Conservation (phyloP, 2,888 invertebrate genomes). For the Linnaemya vulpina region DNA sequence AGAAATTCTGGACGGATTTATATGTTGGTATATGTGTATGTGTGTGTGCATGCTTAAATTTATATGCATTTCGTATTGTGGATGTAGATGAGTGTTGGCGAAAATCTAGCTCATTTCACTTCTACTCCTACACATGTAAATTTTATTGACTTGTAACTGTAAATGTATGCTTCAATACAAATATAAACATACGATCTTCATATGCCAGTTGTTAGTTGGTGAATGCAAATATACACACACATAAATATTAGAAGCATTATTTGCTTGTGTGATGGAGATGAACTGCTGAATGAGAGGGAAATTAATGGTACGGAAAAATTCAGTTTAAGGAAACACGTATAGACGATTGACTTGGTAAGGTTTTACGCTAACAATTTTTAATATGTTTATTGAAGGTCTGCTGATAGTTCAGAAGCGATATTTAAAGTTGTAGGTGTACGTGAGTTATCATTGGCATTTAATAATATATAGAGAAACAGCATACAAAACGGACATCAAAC, state of each 20-base stretch:
- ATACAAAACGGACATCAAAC: no score
- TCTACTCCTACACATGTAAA: constrained; percentile 48
- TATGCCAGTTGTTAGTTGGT: not conserved
- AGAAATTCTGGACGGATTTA: constrained; percentile 53
- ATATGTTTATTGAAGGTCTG: not conserved
- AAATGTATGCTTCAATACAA: not conserved
- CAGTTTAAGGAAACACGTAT: not conserved
- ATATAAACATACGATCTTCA: not conserved
- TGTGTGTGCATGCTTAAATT: no score
- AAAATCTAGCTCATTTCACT: constrained; percentile 16
- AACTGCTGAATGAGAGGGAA: not conserved
- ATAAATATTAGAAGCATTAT: constrained; percentile 16
- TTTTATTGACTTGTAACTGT: constrained; percentile 59
- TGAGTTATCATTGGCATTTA: no score
- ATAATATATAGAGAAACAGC: no score
- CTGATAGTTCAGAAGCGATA: not conserved
- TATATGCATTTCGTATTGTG: no score
- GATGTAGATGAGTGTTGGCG: not conserved
- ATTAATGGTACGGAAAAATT: not conserved
- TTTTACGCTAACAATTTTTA: not conserved
- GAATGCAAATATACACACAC: not conserved
- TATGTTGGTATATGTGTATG: constrained; percentile 1
- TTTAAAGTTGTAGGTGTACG: not conserved
- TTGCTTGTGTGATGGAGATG: not conserved
- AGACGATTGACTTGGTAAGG: not conserved